A percentile compares a stretch with the other conserved stretches of the same genome.
Evolutionary conservation across 2,888 invertebrate genomes (phyloP).

Genomic region (Epirrhoe alternata): DNA sequence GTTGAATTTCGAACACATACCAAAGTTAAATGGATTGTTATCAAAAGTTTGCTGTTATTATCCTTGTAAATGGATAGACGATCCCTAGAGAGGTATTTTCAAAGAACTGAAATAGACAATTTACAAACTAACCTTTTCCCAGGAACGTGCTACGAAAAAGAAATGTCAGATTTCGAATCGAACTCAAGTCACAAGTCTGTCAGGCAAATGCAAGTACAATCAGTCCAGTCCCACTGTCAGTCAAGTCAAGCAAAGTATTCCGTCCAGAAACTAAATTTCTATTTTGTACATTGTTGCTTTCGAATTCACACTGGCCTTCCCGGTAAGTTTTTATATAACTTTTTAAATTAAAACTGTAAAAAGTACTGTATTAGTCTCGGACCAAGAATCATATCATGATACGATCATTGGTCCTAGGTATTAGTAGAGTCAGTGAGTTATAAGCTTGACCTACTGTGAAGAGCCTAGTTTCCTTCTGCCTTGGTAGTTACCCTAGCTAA

Average conservation of each 20-base stretch:
- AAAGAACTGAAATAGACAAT: slow-evolving; percentile 7
- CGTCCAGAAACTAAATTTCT: not conserved
- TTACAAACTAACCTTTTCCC: slow-evolving; percentile 62
- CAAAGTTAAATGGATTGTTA: not conserved
- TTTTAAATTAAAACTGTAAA: no score
- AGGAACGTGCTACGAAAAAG: slow-evolving; percentile 67
- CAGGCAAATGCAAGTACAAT: not conserved
- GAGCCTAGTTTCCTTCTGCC: no score
- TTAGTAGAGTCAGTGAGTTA: no score
- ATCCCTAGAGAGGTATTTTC: not conserved
- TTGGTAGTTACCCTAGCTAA: no score
- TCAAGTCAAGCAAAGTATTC: not conserved
- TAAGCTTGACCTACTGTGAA: no score
- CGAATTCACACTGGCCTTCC: no score
- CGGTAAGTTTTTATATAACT: no score
- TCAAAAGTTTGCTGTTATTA: slow-evolving; percentile 1
- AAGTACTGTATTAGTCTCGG: no score
- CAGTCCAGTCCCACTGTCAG: not conserved
- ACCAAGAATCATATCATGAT: no score
- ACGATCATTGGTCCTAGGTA: no score
- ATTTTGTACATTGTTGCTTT: no score
- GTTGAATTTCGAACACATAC: slow-evolving; percentile 56
- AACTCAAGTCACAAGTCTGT: not conserved
- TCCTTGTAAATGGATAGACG: not conserved
- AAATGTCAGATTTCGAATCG: slow-evolving; percentile 31